Evolutionary conservation across 2,888 invertebrate species (phyloP).

Genomic region (Orthosia incerta): DNA sequence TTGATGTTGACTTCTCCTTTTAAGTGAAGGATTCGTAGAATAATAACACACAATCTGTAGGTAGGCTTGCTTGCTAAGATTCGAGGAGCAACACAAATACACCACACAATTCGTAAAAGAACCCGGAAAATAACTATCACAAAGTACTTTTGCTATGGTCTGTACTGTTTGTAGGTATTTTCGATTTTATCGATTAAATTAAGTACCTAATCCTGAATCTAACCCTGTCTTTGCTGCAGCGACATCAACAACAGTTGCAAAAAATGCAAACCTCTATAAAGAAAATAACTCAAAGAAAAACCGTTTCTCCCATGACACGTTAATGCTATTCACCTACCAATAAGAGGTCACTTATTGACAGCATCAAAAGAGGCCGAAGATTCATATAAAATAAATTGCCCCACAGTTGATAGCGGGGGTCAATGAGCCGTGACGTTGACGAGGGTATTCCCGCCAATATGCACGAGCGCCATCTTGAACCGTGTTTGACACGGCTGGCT

Average conservation of each 20-base stretch:
- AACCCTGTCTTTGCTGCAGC: neutral
- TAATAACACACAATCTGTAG: too few species aligned
- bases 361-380: conserved; percentile 83
- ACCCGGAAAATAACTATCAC: too few species aligned
- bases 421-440: conserved; percentile 90
- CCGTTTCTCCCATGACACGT: conserved; percentile 34
- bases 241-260: neutral
- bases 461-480: conserved; percentile 82
- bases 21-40: too few species aligned
- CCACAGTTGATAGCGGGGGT: conserved; percentile 87
- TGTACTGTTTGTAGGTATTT: too few species aligned
- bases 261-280: neutral
- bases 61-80: too few species aligned
- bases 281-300: neutral
- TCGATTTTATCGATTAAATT: too few species aligned
- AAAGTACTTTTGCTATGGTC: too few species aligned
- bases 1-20: too few species aligned
- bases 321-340: conserved; percentile 68
- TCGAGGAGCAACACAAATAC: too few species aligned
- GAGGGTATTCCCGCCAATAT: conserved; percentile 85
- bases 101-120: too few species aligned
- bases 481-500: conserved; percentile 84
- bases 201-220: too few species aligned
- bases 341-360: conserved; percentile 83
- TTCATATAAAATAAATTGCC: conserved; percentile 90